Base-by-base conservation (phyloP, 2,113 vertebrate species). In the Sula dactylatra region DNA sequence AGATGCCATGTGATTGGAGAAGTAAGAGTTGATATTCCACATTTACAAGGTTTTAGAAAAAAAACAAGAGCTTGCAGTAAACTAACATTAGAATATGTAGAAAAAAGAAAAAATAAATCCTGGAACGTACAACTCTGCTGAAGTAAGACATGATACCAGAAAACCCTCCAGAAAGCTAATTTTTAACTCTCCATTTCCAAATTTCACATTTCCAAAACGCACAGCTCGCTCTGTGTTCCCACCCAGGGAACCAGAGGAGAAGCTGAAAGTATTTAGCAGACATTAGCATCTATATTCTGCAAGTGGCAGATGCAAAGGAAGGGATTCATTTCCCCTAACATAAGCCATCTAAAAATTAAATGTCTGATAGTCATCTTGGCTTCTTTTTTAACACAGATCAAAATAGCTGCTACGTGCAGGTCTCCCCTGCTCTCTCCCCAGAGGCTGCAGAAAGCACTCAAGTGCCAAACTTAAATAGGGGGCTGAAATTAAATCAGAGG, bases 401-500 rank as follows among this genome's bases (percentile, higher is more conserved):
- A 93, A 80, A 67, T 50, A 83, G 71, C 66, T 80, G 67, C 83
- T 88, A 10, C 17, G 76, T 25, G 58, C 71, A 69, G 40, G 72
- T 94, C 69, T 56, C 54, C 81, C 58, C 69, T 56, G 40, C 78
- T 73, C 40, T 62, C 50, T 90, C 93, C 89, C 80, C 72, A 64
- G 91, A 76, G 86, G 65, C 1, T 61, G 59, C 1, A 52, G 72
- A 81, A 50, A 89, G 69, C 65, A 16, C 65, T 93, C 27, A 3
- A 70, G 45, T 26, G 32, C 22, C 55, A 70, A 77, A 78, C 10
- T 94, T 74, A 31, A 95, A 66, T 2, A 91, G 42, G 59, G 26
- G 55, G 11, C n/a, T 87, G 81, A 94, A 94, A 95, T 54, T 14
- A 71, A 93, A 89, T 7, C 90, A 16, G 65, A 73, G 77, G 36